A percentile compares a stretch with the other conserved stretches of the same genome.
Evolutionary conservation across 2,797 vertebrate species (phyloP).

Genomic region (Liasis olivaceus): DNA sequence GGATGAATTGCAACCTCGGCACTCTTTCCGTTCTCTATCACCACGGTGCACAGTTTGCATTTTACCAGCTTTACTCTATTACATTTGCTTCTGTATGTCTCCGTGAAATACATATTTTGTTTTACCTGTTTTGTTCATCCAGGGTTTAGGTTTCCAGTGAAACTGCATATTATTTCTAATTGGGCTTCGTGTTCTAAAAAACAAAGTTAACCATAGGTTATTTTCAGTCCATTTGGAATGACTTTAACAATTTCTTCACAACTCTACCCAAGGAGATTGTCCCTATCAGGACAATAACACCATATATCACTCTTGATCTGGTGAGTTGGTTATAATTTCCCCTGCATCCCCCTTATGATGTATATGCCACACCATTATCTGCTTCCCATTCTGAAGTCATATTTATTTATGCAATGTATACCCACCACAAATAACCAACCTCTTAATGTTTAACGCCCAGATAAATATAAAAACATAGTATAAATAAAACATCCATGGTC

Average conservation of each 20-base stretch:
- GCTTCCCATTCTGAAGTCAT: not conserved
- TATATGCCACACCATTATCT: not conserved
- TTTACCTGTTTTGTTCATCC: conserved; percentile 49
- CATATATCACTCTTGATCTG: not conserved
- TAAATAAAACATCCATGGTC: not conserved
- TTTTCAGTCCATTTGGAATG: conserved; percentile 37
- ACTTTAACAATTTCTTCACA: not conserved
- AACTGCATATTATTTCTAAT: conserved; percentile 57
- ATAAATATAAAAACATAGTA: not conserved
- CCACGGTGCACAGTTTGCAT: conserved; percentile 27
- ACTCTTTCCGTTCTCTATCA: not conserved
- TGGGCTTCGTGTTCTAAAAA: conserved; percentile 55
- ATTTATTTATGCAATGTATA: not conserved
- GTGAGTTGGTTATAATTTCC: not conserved
- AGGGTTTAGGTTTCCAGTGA: conserved; percentile 65
- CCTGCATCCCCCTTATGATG: not conserved
- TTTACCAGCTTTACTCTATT: conserved; percentile 53
- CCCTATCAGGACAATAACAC: not conserved
- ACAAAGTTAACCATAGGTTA: conserved; percentile 46
- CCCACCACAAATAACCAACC: not conserved
- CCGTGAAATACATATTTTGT: conserved; percentile 61
- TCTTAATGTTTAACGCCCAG: not conserved
- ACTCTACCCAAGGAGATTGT: not conserved
- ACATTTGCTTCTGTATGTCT: conserved; percentile 35
- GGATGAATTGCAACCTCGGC: conserved; percentile 9